Conservation (phyloP, 2,797 vertebrate genomes). For the Denticeps clupeoides region DNA sequence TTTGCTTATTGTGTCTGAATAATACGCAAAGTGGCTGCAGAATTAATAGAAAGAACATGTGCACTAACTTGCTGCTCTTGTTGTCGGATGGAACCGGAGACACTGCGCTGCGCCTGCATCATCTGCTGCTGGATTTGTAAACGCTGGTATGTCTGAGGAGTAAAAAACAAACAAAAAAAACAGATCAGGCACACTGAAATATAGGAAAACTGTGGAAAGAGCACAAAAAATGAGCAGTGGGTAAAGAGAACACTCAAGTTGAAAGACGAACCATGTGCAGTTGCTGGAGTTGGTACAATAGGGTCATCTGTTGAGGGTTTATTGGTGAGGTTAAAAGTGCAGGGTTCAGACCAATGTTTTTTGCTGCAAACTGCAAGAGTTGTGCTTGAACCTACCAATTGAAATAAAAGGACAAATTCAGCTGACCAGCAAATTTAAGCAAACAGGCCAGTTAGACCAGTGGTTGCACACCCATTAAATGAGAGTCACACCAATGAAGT, state of each 20-base stretch:
- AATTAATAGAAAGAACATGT: too few species aligned
- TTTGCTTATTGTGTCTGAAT: background rate
- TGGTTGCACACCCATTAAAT: too few species aligned
- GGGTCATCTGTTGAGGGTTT: slow-evolving; percentile 99
- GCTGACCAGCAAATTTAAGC: too few species aligned
- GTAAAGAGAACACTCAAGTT: background rate
- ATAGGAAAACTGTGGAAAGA: background rate
- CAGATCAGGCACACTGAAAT: background rate
- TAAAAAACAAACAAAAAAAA: background rate
- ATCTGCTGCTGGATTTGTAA: slow-evolving; percentile 99
- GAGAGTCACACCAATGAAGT: too few species aligned
- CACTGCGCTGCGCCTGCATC: slow-evolving; percentile 97
- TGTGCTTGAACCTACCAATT: slow-evolving; percentile 94
- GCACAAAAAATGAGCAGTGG: background rate
- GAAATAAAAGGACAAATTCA: slow-evolving; percentile 3
- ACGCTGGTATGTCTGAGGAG: slow-evolving; percentile 89
- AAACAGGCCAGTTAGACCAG: too few species aligned
- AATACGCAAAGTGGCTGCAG: background rate
- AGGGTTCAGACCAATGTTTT: slow-evolving; percentile 99
- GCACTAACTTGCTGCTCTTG: slow-evolving; percentile 97
- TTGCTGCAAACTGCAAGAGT: slow-evolving; percentile 99
- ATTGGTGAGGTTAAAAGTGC: slow-evolving; percentile 99
- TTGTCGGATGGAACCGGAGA: slow-evolving; percentile 97
- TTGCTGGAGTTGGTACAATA: slow-evolving; percentile 99
- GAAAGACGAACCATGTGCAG: slow-evolving; percentile 85